Evolutionary conservation across 2,113 vertebrate species (phyloP), one percentile per base, ranked within the genome.

Genomic region (Hymenochirus boettgeri): DNA sequence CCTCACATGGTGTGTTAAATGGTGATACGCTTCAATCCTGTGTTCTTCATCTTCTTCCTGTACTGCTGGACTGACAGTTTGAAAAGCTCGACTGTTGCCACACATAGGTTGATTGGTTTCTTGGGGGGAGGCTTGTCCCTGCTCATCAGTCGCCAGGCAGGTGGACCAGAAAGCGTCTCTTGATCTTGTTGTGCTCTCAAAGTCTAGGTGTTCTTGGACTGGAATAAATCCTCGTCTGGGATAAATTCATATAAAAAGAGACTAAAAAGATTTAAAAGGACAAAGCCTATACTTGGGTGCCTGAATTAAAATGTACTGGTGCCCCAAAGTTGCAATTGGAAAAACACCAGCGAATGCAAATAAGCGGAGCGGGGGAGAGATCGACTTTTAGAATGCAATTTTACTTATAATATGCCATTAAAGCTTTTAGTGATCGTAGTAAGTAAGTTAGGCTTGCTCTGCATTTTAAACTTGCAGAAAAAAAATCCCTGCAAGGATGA

Each of bases 71-170:
- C 87, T 94, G 93, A 95, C 93, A 96, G 92, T 93, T 98, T n/a
- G 93, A 93, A 95, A 97, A 93, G 94, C 88, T 93, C 92, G 91
- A 87, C 94, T 92, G 91, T 93, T 88, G 92, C 90, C 89, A 88
- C 91, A 93, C 96, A 97, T 96, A 96, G 86, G 92, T 88, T 94
- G 96, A 96, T 97, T 96, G 95, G 92, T 94, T 90, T 91, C 93
- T 92, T 93, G 92, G 83, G 87, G 88, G 88, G 89, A 86, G 86
- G 85, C 89, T 89, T 88, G 89, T 87, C 87, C 89, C 85, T 86
- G 85, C 89, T 94, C 90, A 92, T 97, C 92, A 95, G 93, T 94
- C 84, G 84, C 87, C 87, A 92, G 88, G 94, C 93, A 97, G 92
- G 95, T 97, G 93, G 93, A 97, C 92, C 92, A 93, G 92, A 94